phyloP scores from a whole-genome alignment of 37 sponge, comb jelly and placozoan genomes.

The Agelas oroides region DNA sequence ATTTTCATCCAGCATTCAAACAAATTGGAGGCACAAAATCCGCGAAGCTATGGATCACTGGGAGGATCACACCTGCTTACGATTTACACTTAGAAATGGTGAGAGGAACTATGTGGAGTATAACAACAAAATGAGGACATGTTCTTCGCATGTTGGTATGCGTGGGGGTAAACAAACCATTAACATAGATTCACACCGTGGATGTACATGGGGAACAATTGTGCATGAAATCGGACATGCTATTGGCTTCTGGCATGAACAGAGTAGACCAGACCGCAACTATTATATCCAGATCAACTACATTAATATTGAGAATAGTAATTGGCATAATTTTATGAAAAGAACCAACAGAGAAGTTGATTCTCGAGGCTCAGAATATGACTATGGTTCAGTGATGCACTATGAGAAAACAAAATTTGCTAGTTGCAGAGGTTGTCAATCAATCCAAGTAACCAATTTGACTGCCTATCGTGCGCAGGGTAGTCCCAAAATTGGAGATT shows the following conservation, averaged over 20 bases:
- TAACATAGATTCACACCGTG: background rate
- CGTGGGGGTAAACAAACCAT: background rate
- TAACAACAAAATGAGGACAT: background rate
- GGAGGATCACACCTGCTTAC: constrained; percentile 4
- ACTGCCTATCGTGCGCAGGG: constrained; percentile 1
- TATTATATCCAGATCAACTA: background rate
- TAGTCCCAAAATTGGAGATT: constrained; percentile 3
- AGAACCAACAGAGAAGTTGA: background rate
- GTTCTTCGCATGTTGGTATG: background rate
- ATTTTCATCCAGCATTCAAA: background rate
- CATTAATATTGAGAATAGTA: background rate
- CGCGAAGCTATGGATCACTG: constrained; percentile 19
- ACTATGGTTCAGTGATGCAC: background rate
- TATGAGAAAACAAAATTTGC: background rate
- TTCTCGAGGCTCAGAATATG: background rate
- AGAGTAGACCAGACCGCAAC: too few species aligned
- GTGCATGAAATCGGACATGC: too few species aligned
- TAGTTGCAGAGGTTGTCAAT: background rate
- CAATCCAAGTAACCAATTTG: background rate
- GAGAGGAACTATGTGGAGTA: background rate
- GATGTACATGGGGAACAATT: background rate
- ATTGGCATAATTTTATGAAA: constrained; percentile 1
- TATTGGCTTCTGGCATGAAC: too few species aligned
- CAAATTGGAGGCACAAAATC: background rate
- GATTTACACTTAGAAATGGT: background rate